These are phyloP conservation scores for Hyppa rectilinea DNA, from an alignment of 2,888 invertebrate genomes.

Conservation along the genomic window DNA sequence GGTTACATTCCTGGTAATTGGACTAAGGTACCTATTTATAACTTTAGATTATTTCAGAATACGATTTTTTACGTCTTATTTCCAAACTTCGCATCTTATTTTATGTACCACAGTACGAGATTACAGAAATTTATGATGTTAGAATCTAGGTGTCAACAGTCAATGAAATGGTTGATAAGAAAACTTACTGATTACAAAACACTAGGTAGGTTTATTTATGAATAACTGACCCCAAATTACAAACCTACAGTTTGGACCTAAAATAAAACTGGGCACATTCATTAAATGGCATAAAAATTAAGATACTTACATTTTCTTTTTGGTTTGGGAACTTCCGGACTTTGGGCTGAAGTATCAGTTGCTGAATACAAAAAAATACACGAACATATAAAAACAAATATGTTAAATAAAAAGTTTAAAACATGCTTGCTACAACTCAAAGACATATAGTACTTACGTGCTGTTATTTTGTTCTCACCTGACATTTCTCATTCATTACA, in stretches of 20 bases:
- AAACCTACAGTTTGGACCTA: neutral
- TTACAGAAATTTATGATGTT: too few species aligned
- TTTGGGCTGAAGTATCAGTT: conserved; percentile 78
- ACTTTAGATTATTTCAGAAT: neutral
- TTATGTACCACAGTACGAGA: neutral
- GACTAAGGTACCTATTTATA: neutral
- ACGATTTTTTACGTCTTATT: neutral
- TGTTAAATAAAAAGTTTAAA: conserved; percentile 10
- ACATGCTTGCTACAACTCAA: neutral
- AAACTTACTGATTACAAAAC: neutral
- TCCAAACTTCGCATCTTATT: neutral
- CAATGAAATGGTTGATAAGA: too few species aligned
- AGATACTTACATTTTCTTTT: conserved; percentile 80
- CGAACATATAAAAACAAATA: conserved; percentile 7
- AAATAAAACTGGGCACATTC: neutral
- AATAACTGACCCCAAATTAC: neutral
- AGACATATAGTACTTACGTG: neutral
- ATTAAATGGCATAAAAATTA: neutral
- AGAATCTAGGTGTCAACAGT: neutral
- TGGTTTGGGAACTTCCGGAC: conserved; percentile 76
- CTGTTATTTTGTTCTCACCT: conserved; percentile 70
- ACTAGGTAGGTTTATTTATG: neutral
- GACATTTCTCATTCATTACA: conserved; percentile 84
- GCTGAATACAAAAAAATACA: conserved; percentile 63
- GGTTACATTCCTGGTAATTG: neutral